These are phyloP conservation scores for Anabacerthia variegaticeps DNA, from an alignment of 2,797 vertebrate species.

Conservation along the genomic window DNA sequence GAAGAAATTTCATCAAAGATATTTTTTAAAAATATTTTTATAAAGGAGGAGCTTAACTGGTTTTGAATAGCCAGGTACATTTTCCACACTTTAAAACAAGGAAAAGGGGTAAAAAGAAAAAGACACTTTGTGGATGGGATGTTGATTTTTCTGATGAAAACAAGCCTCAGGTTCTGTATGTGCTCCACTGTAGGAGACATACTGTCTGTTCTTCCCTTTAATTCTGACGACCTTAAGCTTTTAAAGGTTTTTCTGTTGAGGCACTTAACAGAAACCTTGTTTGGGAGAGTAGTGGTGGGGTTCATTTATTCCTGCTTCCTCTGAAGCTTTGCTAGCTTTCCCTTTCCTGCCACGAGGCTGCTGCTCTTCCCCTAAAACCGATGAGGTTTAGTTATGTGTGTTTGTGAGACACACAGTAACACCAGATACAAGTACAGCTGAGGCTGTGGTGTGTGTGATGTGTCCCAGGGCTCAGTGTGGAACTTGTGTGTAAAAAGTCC, in stretches of 20 bases:
- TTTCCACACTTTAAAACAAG: neutral
- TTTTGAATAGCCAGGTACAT: neutral
- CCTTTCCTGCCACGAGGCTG: neutral
- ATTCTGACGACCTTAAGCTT: neutral
- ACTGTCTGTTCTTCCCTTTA: neutral
- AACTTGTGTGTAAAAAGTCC: neutral
- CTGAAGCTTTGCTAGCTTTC: neutral
- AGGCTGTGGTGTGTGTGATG: fast-evolving
- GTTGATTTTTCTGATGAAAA: neutral
- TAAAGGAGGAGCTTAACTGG: neutral
- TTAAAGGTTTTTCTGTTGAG: neutral
- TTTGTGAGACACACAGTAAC: fast-evolving
- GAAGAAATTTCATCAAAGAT: neutral
- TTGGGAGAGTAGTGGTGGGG: too few relatives aligned
- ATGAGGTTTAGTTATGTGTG: fast-evolving
- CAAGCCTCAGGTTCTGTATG: fast-evolving
- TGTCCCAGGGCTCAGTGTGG: too few relatives aligned
- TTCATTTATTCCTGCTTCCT: neutral
- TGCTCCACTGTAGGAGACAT: neutral
- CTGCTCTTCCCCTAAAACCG: neutral
- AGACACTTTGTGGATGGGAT: neutral
- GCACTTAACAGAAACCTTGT: neutral
- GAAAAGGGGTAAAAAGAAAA: neutral
- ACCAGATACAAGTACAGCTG: fast-evolving
- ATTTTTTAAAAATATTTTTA: neutral